Conservation (phyloP, 2,888 invertebrate species). For the Hemistola chrysoprasaria region DNA sequence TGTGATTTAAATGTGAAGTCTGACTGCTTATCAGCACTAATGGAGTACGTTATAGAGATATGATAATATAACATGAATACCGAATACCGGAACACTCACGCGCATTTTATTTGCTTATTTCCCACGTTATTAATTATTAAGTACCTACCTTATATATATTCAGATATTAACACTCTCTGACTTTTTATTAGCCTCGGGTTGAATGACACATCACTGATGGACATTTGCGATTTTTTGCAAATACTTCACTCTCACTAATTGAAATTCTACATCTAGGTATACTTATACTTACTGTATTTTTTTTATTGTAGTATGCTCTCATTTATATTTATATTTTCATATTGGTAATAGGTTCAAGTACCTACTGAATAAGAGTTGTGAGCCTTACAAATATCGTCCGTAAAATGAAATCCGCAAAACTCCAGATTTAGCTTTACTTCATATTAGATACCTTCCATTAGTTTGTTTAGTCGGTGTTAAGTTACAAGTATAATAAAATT, state of each 20-base stretch:
- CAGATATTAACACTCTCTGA: slow-evolving; percentile 35
- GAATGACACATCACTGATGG: slow-evolving; percentile 40
- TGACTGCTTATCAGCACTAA: slow-evolving; percentile 25
- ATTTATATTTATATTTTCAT: no score
- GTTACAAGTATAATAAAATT: no score
- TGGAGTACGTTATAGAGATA: slow-evolving; percentile 19
- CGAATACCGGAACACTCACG: slow-evolving; percentile 22
- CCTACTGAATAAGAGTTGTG: no score
- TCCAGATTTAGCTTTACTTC: no score
- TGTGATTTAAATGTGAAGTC: slow-evolving; percentile 52
- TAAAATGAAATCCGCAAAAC: no score
- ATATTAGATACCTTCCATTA: no score
- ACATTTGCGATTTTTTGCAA: slow-evolving; percentile 43
- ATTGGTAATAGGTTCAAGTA: no score
- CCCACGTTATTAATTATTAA: slow-evolving; percentile 35
- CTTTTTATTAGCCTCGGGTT: slow-evolving; percentile 40
- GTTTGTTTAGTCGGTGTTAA: no score
- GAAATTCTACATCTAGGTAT: no score
- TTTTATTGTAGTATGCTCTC: no score
- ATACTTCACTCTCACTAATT: slow-evolving; percentile 36
- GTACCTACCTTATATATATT: slow-evolving; percentile 22
- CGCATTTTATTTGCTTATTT: slow-evolving; percentile 29
- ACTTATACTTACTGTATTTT: no score
- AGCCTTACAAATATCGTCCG: no score
- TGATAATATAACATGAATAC: slow-evolving; percentile 21